Base-by-base conservation (phyloP, 2,888 invertebrate genomes). In the Carabus problematicus region DNA sequence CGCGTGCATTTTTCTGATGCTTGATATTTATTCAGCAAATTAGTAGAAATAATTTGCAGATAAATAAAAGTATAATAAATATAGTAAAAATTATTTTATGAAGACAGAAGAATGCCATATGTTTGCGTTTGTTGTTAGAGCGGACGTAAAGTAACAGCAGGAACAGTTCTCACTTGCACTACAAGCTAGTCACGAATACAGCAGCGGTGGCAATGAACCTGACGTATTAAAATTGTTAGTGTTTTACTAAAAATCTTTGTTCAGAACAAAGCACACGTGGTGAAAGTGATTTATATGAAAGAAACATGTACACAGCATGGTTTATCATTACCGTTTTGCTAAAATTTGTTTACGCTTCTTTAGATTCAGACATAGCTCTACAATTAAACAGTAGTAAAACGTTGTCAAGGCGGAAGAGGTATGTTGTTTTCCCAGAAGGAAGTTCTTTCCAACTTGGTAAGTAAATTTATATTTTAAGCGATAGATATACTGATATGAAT, bases 381-480 rank as follows among this genome's bases (percentile, higher is more conserved):
- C 43, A 62, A 54, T 41, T 19, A 45, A 62, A 43, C 55, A 56
- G 39, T 40, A 64, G 42, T 58, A 72, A 66, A 19, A 72, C 76
- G 73, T 74, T 80, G 70, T 77, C 78, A 43, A 76, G 82, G 71
- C 79, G 77, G 66, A 79, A 77, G 71, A 73, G 82, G 70, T 79
- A 78, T 49, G 75, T 84, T 40, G 73, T 76, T 43, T 82, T 84
- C 75, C 83, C 84, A 8, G 81, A 80, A 71, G 83, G 83, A 58
- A 84, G 82, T 73, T 80, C 83, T 45, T 80, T 85, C 66, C 82
- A 82, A 75, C 72, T 82, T 71, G 81, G 82, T 82, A 73, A 75
- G 79, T 52, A 52, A 18, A 18, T 16, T 52, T 14, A 49, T 12
- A 52, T 52, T 52, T 52, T 16, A 16, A 49, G 12, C 49, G 29